Evolutionary conservation across 2,113 vertebrate species (phyloP), one percentile per base, ranked within the genome.

Genomic region (Oryzias curvinotus): DNA sequence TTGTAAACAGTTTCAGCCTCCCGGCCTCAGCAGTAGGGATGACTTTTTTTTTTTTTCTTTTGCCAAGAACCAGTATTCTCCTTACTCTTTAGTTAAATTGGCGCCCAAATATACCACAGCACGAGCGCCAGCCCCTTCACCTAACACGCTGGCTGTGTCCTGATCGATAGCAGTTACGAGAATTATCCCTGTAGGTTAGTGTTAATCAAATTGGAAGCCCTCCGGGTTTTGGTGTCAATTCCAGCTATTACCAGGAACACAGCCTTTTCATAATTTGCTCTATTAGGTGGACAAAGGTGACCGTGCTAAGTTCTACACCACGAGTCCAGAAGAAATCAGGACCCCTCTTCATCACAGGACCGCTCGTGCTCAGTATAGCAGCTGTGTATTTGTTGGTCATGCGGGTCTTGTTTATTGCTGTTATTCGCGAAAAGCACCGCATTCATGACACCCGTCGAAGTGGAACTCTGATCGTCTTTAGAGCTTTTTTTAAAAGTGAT

Each of bases 91-190:
- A 71, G 67, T 86, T 81, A 90, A 92, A 94, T 92, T 91, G 90
- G 57, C 44, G 23, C 80, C 85, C 90, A 91, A 93, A 91, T 93
- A 92, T 86, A 86, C 72, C 73, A 63, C 80, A 85, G 89, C 92
- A 91, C 67, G 78, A 61, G 76, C 78, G 48, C 67, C 44, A 75
- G 83, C 85, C 62, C 80, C 78, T 62, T 74, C 69, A 78, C 66
- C 75, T 78, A 84, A 84, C 78, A 69, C 19, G 48, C 62, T 78
- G 66, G 81, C 84, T 84, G 82, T 81, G 73, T 67, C 53, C 65
- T 55, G 83, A 92, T 94, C 91, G 85, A 93, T 93, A 88, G 75
- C 56, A 81, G 80, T 78, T 90, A 85, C 77, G 83, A 75, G 77
- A 85, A 87, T 87, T 82, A 85, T 85, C 82, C 63, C 80, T 75